Conservation (phyloP, 2,888 invertebrate species). For the Spodoptera exigua region DNA sequence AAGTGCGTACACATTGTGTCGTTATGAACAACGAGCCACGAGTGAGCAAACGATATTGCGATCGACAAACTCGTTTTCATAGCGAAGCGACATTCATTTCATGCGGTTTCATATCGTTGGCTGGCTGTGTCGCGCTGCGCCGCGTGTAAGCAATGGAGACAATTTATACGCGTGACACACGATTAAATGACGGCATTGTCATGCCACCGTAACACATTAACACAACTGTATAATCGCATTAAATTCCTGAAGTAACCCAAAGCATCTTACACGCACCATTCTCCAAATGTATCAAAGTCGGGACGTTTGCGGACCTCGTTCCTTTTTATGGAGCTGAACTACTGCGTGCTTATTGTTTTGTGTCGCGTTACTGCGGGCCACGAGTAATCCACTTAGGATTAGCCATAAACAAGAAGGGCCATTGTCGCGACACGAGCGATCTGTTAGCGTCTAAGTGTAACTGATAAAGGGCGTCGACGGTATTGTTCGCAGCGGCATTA, state of each 20-base stretch:
- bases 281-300: conserved; percentile 37
- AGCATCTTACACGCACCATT: conserved; percentile 16
- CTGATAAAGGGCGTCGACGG: conserved; percentile 81
- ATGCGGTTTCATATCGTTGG: conserved; percentile 58
- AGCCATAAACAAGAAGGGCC: conserved; percentile 85
- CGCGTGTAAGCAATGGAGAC: conserved; percentile 56
- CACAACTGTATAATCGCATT: conserved; percentile 40
- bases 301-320: conserved; percentile 38
- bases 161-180: conserved; percentile 49
- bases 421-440: conserved; percentile 84
- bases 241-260: conserved; percentile 22
- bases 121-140: conserved; percentile 38
- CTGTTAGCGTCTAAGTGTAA: conserved; percentile 85
- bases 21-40: conserved; percentile 56
- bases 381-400: conserved; percentile 87
- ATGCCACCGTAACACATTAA: conserved; percentile 36
- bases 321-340: conserved; percentile 52
- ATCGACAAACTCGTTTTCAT: conserved; percentile 58
- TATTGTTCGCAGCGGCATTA: conserved; percentile 85
- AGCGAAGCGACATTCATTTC: conserved; percentile 56
- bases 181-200: conserved; percentile 41
- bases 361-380: conserved; percentile 67
- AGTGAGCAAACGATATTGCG: conserved; percentile 60
- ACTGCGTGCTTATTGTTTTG: conserved; percentile 50
- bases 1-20: conserved; percentile 54